Conservation (phyloP, 2,113 vertebrate species). For the Ceratotherium simum region DNA sequence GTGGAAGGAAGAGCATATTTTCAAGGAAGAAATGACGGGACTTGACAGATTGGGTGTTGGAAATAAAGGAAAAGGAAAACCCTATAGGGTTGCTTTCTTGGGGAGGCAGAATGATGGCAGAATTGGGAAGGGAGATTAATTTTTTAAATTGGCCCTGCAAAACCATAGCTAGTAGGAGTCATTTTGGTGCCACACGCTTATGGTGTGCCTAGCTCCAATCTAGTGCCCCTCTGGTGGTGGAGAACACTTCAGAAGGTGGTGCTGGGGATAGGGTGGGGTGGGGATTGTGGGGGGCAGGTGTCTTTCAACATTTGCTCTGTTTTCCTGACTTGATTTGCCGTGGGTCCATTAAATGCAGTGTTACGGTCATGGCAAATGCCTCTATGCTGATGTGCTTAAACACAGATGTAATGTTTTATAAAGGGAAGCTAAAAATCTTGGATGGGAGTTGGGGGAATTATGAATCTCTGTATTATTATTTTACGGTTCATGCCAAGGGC, state of each 20-base stretch:
- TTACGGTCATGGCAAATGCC: background rate
- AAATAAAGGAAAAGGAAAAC: background rate
- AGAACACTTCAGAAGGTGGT: background rate
- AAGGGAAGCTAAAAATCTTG: background rate
- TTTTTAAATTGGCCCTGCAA: background rate
- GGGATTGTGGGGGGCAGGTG: background rate
- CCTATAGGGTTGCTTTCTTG: background rate
- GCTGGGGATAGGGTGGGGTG: too few species aligned
- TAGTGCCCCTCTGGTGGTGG: background rate
- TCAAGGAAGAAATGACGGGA: constrained; percentile 19
- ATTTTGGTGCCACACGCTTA: background rate
- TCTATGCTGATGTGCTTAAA: background rate
- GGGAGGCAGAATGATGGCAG: background rate
- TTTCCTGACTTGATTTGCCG: constrained; percentile 1
- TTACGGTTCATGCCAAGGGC: background rate
- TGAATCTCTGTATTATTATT: background rate
- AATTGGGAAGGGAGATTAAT: background rate
- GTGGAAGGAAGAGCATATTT: background rate
- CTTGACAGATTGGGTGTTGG: background rate
- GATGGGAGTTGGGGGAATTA: background rate
- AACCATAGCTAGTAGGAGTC: background rate
- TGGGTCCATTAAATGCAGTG: background rate
- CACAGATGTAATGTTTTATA: background rate
- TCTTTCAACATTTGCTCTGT: background rate
- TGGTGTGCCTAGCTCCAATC: too few species aligned